Percentiles rank a stretch among this genome's conserved stretches.
Conservation (phyloP, 2,888 invertebrate genomes). For the Spilosoma lubricipeda region DNA sequence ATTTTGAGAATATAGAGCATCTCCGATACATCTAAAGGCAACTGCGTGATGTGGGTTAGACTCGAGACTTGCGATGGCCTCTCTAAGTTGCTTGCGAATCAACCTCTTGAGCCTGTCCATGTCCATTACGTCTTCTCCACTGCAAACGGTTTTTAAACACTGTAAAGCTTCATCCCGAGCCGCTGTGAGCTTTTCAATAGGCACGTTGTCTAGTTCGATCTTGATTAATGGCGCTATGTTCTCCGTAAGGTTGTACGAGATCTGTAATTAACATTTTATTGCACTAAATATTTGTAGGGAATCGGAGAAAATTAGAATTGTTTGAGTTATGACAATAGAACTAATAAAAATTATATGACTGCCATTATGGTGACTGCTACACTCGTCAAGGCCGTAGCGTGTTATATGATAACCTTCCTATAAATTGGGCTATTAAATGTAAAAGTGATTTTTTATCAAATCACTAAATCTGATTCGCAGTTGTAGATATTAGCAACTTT, state of each 20-base stretch:
- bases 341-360: background rate
- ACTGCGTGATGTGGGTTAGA: constrained; percentile 91
- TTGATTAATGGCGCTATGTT: constrained; percentile 90
- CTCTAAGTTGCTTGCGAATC: constrained; percentile 89
- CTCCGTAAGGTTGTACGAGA: constrained; percentile 89
- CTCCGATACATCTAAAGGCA: constrained; percentile 92
- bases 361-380: background rate
- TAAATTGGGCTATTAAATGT: background rate
- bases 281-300: background rate
- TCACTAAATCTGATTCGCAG: background rate
- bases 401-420: background rate
- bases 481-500: background rate
- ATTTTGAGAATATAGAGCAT: constrained; percentile 92
- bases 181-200: constrained; percentile 87
- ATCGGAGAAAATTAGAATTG: background rate
- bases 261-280: constrained; percentile 71
- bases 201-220: constrained; percentile 91
- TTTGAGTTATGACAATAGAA: background rate
- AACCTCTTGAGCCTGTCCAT: constrained; percentile 91
- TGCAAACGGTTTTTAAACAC: constrained; percentile 61
- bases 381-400: background rate
- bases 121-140: constrained; percentile 87
- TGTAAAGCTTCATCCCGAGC: constrained; percentile 86
- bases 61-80: constrained; percentile 90
- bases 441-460: background rate